phyloP scores from a whole-genome alignment of 2,888 invertebrate genomes.

The Mystacides longicornis region DNA sequence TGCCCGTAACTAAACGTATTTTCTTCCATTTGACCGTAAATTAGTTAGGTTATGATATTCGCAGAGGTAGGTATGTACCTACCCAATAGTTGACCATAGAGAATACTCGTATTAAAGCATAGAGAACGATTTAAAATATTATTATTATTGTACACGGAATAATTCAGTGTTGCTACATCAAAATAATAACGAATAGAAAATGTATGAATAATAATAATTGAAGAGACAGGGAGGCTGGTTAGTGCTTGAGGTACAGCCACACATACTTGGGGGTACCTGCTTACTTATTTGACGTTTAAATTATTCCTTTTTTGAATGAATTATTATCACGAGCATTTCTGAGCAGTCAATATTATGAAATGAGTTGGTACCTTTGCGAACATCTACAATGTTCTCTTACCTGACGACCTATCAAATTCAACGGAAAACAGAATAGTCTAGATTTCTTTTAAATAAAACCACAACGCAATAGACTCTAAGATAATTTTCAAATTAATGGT shows the following conservation, averaged over 20 bases:
- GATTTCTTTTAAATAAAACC: too few relatives aligned
- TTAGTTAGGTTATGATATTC: background rate
- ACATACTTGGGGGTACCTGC: constrained; percentile 1
- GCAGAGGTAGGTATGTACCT: background rate
- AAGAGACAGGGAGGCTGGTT: background rate
- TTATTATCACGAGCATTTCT: constrained; percentile 3
- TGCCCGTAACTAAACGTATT: constrained; percentile 1
- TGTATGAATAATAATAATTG: background rate
- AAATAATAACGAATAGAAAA: background rate
- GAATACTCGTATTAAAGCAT: too few relatives aligned
- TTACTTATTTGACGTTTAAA: constrained; percentile 7
- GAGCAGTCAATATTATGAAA: background rate
- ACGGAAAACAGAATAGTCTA: too few relatives aligned
- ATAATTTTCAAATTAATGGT: too few relatives aligned
- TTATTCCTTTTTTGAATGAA: constrained; percentile 17
- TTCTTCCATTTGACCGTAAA: background rate
- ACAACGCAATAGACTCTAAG: too few relatives aligned
- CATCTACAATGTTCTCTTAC: too few relatives aligned
- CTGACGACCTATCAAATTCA: too few relatives aligned
- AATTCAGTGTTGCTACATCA: too few relatives aligned
- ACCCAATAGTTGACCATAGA: background rate
- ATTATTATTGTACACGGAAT: background rate
- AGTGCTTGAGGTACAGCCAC: too few relatives aligned
- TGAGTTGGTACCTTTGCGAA: too few relatives aligned
- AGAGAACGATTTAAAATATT: background rate